Percentiles rank a stretch among this genome's conserved stretches.
These are phyloP conservation scores for Parthenolecanium corni DNA, from an alignment of 2,888 invertebrate genomes.

Conservation along the genomic window DNA sequence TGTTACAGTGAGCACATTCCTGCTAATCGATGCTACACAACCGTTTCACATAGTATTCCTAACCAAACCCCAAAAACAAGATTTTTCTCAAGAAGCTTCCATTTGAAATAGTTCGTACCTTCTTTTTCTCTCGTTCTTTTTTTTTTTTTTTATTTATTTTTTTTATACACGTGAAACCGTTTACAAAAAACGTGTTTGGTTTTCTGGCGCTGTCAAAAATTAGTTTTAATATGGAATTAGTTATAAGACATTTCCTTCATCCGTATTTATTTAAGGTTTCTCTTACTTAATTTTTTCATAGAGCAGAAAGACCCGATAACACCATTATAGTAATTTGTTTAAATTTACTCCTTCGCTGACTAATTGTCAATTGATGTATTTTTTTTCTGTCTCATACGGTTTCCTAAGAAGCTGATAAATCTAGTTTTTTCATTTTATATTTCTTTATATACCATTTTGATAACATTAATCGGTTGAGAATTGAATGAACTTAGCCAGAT, in stretches of 20 bases:
- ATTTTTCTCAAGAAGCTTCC: slow-evolving; percentile 2
- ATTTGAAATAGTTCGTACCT: neutral
- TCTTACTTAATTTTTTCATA: slow-evolving; percentile 3
- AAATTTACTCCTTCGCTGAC: slow-evolving; percentile 23
- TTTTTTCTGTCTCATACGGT: neutral
- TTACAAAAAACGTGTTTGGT: slow-evolving; percentile 17
- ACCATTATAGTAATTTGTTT: slow-evolving; percentile 16
- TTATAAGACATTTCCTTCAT: no score
- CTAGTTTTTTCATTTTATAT: neutral
- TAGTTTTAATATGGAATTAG: neutral
- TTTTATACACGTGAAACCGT: slow-evolving; percentile 9
- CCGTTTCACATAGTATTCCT: slow-evolving; percentile 24
- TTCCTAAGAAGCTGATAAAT: neutral
- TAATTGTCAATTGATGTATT: slow-evolving; percentile 20
- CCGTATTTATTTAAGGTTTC: slow-evolving; percentile 10
- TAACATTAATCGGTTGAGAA: neutral
- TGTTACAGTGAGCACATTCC: slow-evolving; percentile 26
- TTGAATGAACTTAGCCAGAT: neutral
- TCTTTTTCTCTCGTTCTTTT: neutral
- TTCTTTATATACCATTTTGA: neutral
- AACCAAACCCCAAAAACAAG: slow-evolving; percentile 14
- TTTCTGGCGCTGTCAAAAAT: slow-evolving; percentile 14
- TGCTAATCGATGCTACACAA: slow-evolving; percentile 27
- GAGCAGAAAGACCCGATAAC: slow-evolving; percentile 22
- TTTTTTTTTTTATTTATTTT: neutral